These are phyloP conservation scores for Lithophane semibrunnea DNA, from an alignment of 2,888 invertebrate species.

Conservation along the genomic window DNA sequence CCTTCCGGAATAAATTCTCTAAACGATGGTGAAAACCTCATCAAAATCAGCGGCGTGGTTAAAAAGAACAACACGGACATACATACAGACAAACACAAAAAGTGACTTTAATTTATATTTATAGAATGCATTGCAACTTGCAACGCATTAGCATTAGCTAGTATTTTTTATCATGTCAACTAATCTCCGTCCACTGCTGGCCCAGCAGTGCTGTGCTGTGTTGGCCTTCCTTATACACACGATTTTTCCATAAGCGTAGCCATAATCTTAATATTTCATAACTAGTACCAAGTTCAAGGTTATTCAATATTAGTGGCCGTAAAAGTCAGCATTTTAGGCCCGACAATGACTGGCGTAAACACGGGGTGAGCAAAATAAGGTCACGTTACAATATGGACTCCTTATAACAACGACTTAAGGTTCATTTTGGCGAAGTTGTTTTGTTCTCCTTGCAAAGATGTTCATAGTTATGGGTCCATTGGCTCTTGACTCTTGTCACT, in stretches of 20 bases:
- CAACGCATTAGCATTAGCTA: neutral
- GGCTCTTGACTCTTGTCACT: constrained; percentile 62
- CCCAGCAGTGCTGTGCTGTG: neutral
- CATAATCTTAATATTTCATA: constrained; percentile 20
- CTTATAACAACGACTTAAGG: constrained; percentile 30
- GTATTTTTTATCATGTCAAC: neutral
- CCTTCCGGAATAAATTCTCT: no score
- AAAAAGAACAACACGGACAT: no score
- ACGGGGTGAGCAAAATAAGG: constrained; percentile 52
- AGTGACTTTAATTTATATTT: no score
- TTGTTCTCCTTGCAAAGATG: constrained; percentile 29
- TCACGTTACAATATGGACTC: constrained; percentile 22
- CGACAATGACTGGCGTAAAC: constrained; percentile 46
- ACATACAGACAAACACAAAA: no score
- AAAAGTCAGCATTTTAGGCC: constrained; percentile 54
- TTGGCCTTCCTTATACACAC: neutral
- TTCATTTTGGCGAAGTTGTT: constrained; percentile 43
- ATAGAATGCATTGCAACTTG: no score
- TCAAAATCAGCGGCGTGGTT: no score
- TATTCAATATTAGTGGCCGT: constrained; percentile 51
- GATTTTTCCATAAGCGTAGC: neutral
- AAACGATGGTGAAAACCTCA: no score
- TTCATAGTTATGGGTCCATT: constrained; percentile 60
- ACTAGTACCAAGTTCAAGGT: constrained; percentile 63
- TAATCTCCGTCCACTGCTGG: neutral